Evolutionary conservation across 2,113 vertebrate genomes (phyloP).

Genomic region (Callopanchax toddi): DNA sequence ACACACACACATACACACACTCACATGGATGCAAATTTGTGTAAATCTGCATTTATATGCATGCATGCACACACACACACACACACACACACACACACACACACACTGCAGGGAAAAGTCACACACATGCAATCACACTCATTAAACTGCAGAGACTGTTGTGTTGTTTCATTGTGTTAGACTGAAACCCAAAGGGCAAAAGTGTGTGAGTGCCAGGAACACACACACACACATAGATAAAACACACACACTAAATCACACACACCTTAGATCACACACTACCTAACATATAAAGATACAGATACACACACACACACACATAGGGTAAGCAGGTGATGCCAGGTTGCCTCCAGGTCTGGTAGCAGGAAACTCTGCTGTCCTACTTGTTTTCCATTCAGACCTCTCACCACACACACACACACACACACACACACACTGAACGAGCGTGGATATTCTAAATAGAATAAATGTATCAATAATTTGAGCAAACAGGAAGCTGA

Average conservation of each 20-base stretch:
- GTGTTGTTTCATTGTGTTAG: slow-evolving; percentile 52
- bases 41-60: no score
- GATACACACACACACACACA: slow-evolving; percentile 3
- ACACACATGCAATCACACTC: slow-evolving; percentile 9
- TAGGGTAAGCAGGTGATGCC: slow-evolving; percentile 40
- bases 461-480: slow-evolving; percentile 3
- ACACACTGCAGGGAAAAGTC: neutral
- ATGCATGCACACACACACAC: no score
- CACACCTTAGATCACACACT: neutral
- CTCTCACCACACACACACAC: slow-evolving; percentile 11
- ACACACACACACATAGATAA: slow-evolving; percentile 8
- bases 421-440: slow-evolving; percentile 6
- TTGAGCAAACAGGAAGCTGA: neutral
- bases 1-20: slow-evolving; percentile 17
- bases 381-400: slow-evolving; percentile 55
- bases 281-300: neutral
- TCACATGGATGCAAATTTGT: no score
- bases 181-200: slow-evolving; percentile 33
- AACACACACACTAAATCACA: neutral
- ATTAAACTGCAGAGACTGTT: slow-evolving; percentile 44
- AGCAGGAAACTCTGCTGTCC: slow-evolving; percentile 50
- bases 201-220: slow-evolving; percentile 8
- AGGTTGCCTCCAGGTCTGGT: slow-evolving; percentile 57
- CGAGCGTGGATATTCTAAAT: neutral
- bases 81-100: no score